Evolutionary conservation across 2,888 invertebrate species (phyloP).

Genomic region (Diarsia rubi): DNA sequence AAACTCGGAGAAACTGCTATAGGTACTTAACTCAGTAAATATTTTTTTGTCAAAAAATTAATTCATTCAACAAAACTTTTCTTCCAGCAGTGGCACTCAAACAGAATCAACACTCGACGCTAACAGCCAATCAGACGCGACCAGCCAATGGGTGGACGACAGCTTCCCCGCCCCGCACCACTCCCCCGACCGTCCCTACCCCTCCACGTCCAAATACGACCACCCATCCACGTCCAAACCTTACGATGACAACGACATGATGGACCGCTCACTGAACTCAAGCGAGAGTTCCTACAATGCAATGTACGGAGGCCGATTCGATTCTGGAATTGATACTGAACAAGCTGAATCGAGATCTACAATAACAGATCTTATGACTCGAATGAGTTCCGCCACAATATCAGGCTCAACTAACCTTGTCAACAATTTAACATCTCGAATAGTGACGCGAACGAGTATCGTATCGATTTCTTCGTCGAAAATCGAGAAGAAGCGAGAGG

Average conservation of each 20-base stretch:
- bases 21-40: background rate
- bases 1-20: too few relatives aligned
- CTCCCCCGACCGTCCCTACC: slow-evolving; percentile 78
- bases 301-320: slow-evolving; percentile 82
- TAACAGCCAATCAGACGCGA: slow-evolving; percentile 86
- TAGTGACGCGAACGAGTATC: slow-evolving; percentile 85
- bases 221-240: slow-evolving; percentile 83
- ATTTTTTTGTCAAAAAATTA: background rate
- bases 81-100: slow-evolving; percentile 72
- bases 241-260: slow-evolving; percentile 85
- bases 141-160: slow-evolving; percentile 90
- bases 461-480: slow-evolving; percentile 87
- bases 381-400: slow-evolving; percentile 86
- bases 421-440: slow-evolving; percentile 81
- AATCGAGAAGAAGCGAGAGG: slow-evolving; percentile 83
- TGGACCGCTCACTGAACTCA: slow-evolving; percentile 85
- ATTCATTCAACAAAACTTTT: background rate
- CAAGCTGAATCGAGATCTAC: slow-evolving; percentile 80
- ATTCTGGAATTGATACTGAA: slow-evolving; percentile 82
- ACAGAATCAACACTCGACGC: slow-evolving; percentile 82
- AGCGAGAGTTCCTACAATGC: slow-evolving; percentile 88
- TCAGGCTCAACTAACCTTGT: slow-evolving; percentile 82
- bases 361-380: slow-evolving; percentile 85
- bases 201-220: slow-evolving; percentile 80
- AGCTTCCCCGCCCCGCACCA: slow-evolving; percentile 86